These are phyloP conservation scores for Troides helena DNA, from an alignment of 2,888 invertebrate genomes.

Conservation along the genomic window DNA sequence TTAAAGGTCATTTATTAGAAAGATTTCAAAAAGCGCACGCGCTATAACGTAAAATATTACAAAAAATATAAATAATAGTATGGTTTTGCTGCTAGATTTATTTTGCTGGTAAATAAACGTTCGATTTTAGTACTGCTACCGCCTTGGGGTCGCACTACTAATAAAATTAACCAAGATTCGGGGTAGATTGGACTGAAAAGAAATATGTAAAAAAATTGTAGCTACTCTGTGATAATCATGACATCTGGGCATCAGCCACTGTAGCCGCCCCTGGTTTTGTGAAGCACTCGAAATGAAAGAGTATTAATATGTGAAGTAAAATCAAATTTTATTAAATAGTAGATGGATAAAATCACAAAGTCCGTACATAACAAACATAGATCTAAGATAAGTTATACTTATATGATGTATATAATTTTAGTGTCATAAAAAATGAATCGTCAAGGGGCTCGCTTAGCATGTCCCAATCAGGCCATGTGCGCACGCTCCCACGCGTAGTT, in stretches of 20 bases:
- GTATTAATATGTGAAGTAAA: too few relatives aligned
- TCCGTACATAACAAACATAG: background rate
- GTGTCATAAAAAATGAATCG: constrained; percentile 73
- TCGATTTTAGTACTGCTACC: too few relatives aligned
- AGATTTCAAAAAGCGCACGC: background rate
- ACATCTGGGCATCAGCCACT: too few relatives aligned
- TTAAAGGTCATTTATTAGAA: background rate
- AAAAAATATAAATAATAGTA: background rate
- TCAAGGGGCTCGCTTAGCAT: constrained; percentile 75
- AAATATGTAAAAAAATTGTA: too few relatives aligned
- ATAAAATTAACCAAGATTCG: too few relatives aligned
- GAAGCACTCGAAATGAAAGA: too few relatives aligned
- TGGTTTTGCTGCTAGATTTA: background rate
- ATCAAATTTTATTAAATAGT: background rate
- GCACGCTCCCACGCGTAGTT: constrained; percentile 77
- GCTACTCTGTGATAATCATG: too few relatives aligned
- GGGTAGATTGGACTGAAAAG: too few relatives aligned
- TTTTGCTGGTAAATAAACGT: background rate
- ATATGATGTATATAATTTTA: constrained; percentile 46
- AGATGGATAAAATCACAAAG: background rate
- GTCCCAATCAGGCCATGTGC: constrained; percentile 79
- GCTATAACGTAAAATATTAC: background rate
- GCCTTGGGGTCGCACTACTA: too few relatives aligned
- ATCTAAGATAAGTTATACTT: background rate
- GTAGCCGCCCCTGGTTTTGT: too few relatives aligned